Conservation (phyloP, 2,888 invertebrate genomes). For the Galerucella calmariensis region DNA sequence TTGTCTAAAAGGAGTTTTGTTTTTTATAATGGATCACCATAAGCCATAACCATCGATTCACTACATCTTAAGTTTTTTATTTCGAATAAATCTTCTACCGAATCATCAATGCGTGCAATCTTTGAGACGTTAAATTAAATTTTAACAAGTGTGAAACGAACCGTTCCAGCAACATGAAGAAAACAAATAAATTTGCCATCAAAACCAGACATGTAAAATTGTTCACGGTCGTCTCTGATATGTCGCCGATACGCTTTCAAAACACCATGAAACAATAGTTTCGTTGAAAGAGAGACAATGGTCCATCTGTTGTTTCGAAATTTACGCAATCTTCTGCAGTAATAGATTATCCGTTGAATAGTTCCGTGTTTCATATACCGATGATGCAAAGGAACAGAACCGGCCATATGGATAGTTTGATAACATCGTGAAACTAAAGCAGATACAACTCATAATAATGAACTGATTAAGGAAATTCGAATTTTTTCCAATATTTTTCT, state of each 20-base stretch:
- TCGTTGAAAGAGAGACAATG: slow-evolving; percentile 40
- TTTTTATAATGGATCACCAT: background rate
- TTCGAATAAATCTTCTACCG: background rate
- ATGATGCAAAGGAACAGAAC: slow-evolving; percentile 20
- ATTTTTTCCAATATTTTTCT: no score
- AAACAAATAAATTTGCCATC: slow-evolving; percentile 19
- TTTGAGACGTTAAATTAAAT: slow-evolving; percentile 20
- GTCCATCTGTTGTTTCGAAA: slow-evolving; percentile 41
- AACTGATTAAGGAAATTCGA: no score
- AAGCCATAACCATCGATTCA: background rate
- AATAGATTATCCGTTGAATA: slow-evolving; percentile 36
- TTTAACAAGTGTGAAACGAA: slow-evolving; percentile 28
- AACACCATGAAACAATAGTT: slow-evolving; percentile 37
- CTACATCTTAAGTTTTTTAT: background rate
- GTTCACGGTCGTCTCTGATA: slow-evolving; percentile 29
- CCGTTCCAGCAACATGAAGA: background rate
- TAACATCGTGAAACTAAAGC: no score
- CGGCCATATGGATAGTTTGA: slow-evolving; percentile 5
- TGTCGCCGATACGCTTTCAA: slow-evolving; percentile 28
- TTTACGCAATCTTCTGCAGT: slow-evolving; percentile 40
- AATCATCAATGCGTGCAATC: slow-evolving; percentile 3
- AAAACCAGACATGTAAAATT: slow-evolving; percentile 13
- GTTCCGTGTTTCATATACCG: slow-evolving; percentile 38
- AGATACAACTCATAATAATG: no score
- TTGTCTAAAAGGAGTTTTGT: background rate